Conservation (phyloP, 1,140 invertebrate genomes). For the Neodiprion virginianus region DNA sequence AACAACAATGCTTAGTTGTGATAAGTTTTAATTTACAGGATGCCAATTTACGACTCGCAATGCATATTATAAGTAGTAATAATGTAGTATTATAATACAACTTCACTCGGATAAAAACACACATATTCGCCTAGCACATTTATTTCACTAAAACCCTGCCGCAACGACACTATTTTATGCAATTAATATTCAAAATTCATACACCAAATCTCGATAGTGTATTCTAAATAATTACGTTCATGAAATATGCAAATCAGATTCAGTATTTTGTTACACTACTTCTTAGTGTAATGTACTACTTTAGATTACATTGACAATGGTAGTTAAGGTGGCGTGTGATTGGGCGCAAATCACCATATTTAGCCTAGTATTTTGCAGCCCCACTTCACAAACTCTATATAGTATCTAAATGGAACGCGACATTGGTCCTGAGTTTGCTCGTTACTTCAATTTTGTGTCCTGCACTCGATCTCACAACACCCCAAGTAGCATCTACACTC, state of each 20-base stretch:
- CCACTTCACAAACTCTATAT: background rate
- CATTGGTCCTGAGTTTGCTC: background rate
- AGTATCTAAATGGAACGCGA: too few species aligned
- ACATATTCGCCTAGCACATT: slow-evolving; percentile 54
- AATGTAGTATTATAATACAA: slow-evolving; percentile 47
- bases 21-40: slow-evolving; percentile 46
- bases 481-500: background rate
- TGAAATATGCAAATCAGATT: background rate
- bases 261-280: background rate
- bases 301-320: background rate
- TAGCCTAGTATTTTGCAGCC: background rate
- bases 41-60: slow-evolving; percentile 39
- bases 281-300: background rate
- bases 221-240: background rate
- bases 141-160: slow-evolving; percentile 35
- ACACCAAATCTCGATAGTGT: background rate
- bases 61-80: slow-evolving; percentile 41
- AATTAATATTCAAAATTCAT: background rate
- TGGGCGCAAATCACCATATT: background rate
- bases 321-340: slow-evolving; percentile 1
- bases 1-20: slow-evolving; percentile 15
- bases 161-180: slow-evolving; percentile 2
- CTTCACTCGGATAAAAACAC: slow-evolving; percentile 57
- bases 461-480: slow-evolving; percentile 3
- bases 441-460: background rate